These are phyloP conservation scores for Xanthorhoe designata DNA, from an alignment of 2,888 invertebrate species.

Conservation along the genomic window DNA sequence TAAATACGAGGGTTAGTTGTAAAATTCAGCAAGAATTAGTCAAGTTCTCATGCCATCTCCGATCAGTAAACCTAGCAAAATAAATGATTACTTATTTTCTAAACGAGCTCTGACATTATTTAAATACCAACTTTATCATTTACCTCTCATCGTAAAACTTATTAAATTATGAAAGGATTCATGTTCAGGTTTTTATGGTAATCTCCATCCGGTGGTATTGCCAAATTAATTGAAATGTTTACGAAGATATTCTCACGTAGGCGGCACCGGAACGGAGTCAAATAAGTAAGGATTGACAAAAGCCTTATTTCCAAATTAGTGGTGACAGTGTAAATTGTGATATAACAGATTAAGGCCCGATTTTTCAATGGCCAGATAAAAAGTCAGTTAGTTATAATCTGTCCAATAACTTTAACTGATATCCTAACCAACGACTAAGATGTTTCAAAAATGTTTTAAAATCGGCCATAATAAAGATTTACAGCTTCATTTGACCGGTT, in stretches of 20 bases:
- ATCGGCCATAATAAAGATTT: no score
- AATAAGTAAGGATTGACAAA: conserved; percentile 9
- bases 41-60: no score
- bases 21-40: no score
- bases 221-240: conserved; percentile 31
- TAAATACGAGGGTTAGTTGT: no score
- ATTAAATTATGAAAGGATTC: conserved; percentile 12
- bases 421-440: no score
- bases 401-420: no score
- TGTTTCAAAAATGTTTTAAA: no score
- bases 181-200: conserved; percentile 25
- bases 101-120: not conserved
- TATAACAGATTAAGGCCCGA: not conserved
- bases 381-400: no score
- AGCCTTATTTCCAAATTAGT: not conserved
- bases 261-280: conserved; percentile 25
- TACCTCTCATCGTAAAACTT: conserved; percentile 12
- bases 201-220: conserved; percentile 17
- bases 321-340: not conserved
- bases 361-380: no score
- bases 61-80: not conserved
- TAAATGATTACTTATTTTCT: no score
- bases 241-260: conserved; percentile 22
- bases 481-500: no score
- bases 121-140: conserved; percentile 3